Evolutionary conservation across 64 coral and sea anemone species (phyloP), one percentile per base, ranked within the genome.

Genomic region (Platygyra sinensis): DNA sequence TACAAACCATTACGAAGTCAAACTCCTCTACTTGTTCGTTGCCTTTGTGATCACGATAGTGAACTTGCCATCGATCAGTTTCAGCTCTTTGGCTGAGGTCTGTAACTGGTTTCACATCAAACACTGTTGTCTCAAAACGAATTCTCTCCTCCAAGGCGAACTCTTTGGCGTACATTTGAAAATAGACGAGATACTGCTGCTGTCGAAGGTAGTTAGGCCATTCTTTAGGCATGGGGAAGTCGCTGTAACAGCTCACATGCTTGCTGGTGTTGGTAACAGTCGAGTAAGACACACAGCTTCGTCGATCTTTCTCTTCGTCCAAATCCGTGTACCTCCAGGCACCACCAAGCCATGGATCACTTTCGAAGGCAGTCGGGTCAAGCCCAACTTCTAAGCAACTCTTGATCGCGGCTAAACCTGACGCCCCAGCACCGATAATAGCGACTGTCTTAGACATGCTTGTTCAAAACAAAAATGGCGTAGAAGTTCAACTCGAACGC

Each of bases 261-360:
- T 98, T 98, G 73, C 96, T 95, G 14, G 96, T 93, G 90, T 98
- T 98, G 3, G 93, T 90, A 3, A 95, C 88, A 0, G 96, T 98
- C 22, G 90, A 93, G 36, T 65, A 72, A n/a, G 82, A 72, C 18
- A 89, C 88, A 73, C 87, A 93, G 74, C 76, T 83, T 28, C 83
- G 55, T 30, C 62, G 32, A 0, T 42, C 80, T 59, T 50, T 60
- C 32, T 76, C 30, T 13, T 88, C 61, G 13, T 32, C 51, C 49
- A 94, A 83, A 49, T 92, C 86, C 8, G 78, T 84, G 92, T 78
- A 98, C 29, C 90, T 90, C 96, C 96, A 98, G 16, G 85, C 2
- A 12, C 96, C 96, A 14, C 96, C 96, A 12, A 98, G 72, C 90
- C 89, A 92, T 3, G 87, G 90, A 78, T 79, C 90, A 14, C 63